A percentile compares a stretch with the other conserved stretches of the same genome.
phyloP scores from a whole-genome alignment of 2,797 vertebrate species.

The Dermochelys coriacea region DNA sequence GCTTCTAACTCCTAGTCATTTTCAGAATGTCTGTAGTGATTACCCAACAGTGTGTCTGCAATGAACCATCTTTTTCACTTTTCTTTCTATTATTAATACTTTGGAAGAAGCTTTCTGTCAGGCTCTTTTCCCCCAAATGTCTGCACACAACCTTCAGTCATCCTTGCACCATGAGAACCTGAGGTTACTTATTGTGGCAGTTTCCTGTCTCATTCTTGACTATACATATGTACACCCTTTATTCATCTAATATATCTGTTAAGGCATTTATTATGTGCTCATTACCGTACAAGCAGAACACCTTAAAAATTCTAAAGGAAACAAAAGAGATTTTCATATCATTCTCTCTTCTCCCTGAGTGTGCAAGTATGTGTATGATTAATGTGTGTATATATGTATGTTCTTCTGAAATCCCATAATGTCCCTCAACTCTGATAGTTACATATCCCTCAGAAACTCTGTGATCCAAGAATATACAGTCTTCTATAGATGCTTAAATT shows the following conservation, averaged over 20 bases:
- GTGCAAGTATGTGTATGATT: not conserved
- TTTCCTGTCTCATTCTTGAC: slow-evolving; percentile 25
- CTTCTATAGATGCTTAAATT: not conserved
- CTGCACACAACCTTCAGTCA: slow-evolving; percentile 52
- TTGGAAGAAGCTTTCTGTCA: slow-evolving; percentile 55
- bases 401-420: not conserved
- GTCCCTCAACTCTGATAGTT: not conserved
- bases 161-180: slow-evolving; percentile 13
- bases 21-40: slow-evolving; percentile 66
- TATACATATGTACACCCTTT: not conserved
- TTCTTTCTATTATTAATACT: slow-evolving; percentile 58
- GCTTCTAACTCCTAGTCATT: slow-evolving; percentile 51
- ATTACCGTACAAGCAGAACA: not conserved
- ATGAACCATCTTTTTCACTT: slow-evolving; percentile 40
- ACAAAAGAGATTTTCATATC: not conserved
- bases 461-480: not conserved
- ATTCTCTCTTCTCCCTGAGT: not conserved
- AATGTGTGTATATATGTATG: not conserved
- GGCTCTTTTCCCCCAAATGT: slow-evolving; percentile 11
- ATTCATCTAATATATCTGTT: not conserved
- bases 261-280: not conserved
- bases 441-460: not conserved
- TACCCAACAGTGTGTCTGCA: slow-evolving; percentile 57
- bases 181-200: slow-evolving; percentile 53
- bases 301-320: not conserved